A percentile compares a stretch with the other conserved stretches of the same genome.
phyloP scores from a whole-genome alignment of 2,113 vertebrate species.

The Phalacrocorax pelagicus region DNA sequence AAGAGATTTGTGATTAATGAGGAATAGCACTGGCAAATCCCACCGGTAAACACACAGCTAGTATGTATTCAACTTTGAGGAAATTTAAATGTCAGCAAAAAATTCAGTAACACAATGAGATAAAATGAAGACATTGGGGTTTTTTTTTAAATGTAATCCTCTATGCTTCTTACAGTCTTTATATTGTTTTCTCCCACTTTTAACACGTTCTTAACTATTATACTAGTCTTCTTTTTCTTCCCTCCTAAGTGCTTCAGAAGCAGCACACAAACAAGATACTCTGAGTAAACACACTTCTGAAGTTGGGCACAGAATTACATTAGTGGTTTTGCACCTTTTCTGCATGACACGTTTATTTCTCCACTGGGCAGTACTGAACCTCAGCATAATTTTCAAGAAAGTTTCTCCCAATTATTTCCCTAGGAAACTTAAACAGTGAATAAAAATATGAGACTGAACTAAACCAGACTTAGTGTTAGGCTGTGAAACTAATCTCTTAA shows the following conservation, averaged over 20 bases:
- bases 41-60: background rate
- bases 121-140: background rate
- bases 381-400: background rate
- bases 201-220: background rate
- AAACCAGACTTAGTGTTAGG: background rate
- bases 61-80: background rate
- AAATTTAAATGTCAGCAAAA: background rate
- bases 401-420: background rate
- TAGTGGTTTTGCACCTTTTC: background rate
- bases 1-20: background rate
- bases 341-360: background rate
- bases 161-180: background rate
- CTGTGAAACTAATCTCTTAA: background rate
- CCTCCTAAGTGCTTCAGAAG: background rate
- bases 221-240: background rate
- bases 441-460: background rate
- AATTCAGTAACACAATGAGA: background rate
- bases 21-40: background rate
- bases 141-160: background rate
- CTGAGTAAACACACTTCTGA: background rate
- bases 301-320: background rate
- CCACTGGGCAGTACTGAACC: background rate
- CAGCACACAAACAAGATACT: background rate
- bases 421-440: background rate
- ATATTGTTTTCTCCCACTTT: background rate